Conservation (phyloP, 2,888 invertebrate species). For the Toxonevra muliebris region DNA sequence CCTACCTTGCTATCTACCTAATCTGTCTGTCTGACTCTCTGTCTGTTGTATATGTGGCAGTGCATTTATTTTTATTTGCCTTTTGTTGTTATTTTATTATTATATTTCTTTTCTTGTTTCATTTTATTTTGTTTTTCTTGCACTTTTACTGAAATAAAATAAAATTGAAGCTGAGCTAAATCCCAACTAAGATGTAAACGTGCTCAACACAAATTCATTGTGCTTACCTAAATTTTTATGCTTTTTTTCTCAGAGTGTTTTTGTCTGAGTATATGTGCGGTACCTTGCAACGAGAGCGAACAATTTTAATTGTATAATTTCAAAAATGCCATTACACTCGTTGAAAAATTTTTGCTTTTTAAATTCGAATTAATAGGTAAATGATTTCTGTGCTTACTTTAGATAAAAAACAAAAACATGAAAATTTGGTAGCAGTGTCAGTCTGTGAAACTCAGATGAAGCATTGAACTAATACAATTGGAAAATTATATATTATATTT, state of each 20-base stretch:
- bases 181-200: constrained; percentile 57
- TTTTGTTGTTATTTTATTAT: constrained; percentile 9
- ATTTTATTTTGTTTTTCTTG: constrained; percentile 2
- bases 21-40: constrained; percentile 16
- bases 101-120: background rate
- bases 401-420: too few species aligned
- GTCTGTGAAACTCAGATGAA: too few species aligned
- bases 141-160: constrained; percentile 24
- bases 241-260: constrained; percentile 47
- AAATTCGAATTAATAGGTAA: too few species aligned
- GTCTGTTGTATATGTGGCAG: constrained; percentile 5
- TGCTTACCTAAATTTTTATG: constrained; percentile 48
- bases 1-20: constrained; percentile 25
- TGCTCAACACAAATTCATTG: constrained; percentile 57
- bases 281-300: too few species aligned
- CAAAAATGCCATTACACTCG: too few species aligned
- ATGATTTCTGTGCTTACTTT: too few species aligned
- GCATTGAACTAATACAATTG: too few species aligned
- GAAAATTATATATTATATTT: too few species aligned
- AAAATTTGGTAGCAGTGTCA: too few species aligned
- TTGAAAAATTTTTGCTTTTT: too few species aligned
- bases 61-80: background rate
- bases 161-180: constrained; percentile 42
- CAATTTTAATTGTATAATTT: too few species aligned
- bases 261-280: too few species aligned